Evolutionary conservation across 2,888 invertebrate genomes (phyloP), one percentile per base, ranked within the genome.

Genomic region (Andrena dorsata): DNA sequence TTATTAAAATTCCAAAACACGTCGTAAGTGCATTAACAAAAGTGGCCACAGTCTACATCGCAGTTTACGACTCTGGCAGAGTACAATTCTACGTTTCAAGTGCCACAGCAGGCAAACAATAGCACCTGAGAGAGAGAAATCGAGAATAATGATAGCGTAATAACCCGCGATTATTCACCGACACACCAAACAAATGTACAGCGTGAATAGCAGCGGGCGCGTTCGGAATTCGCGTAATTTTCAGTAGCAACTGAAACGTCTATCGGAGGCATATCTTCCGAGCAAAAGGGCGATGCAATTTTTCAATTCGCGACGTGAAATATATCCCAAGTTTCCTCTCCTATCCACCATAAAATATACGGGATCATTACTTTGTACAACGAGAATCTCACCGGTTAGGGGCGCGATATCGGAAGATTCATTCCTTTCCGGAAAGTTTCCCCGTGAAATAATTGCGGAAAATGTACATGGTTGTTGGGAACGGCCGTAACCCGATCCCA

Each of bases 381-480:
- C 60, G 60, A 41, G 65, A 53, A 66, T 70, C 71, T 76, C 58
- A 8, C 47, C 28, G 41, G 41, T 63, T 61, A 47, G 64, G 47
- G 41, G 60, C 16, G 49, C 61, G 64, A 63, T 78, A 78, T 66
- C 68, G 23, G 32, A 49, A 78, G 72, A 73, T 78, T 68, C 80
- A 76, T 80, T 70, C 80, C 66, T 26, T 51, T 51, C 53, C 26
- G 58, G 51, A 65, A 80, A 63, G 35, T 80, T 80, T 65, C 51
- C 16, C 7, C 13, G 71, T 30, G 16, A 76, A 76, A 76, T 76
- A 76, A 82, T 82, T 82, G 65, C 70, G 65, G 80, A 20, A 71
- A 82, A 82, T 61, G 70, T 66, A 53, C 26, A 69, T n/a, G 69
- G 68, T 32, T 64, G 66, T 64, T 69, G 41, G 53, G 76, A 49